A percentile compares a stretch with the other conserved stretches of the same genome.
Conservation (phyloP, 2,888 invertebrate species). For the Papilio gigon region DNA sequence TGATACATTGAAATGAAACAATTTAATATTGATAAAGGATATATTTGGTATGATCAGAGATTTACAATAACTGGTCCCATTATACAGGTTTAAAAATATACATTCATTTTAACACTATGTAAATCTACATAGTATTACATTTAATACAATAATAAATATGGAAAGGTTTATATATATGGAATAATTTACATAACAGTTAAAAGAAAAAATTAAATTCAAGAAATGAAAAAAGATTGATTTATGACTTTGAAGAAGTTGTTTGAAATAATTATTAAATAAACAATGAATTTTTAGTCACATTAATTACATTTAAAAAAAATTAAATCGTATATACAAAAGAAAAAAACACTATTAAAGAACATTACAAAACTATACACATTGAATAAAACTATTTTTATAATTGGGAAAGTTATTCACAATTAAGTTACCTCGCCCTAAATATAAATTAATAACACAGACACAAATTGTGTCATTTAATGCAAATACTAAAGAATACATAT, state of each 20-base stretch:
- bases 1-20: slow-evolving; percentile 24
- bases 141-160: not conserved
- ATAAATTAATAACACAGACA: slow-evolving; percentile 9
- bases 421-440: slow-evolving; percentile 7
- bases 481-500: slow-evolving; percentile 38
- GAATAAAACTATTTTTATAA: not conserved
- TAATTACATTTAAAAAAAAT: not conserved
- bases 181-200: not conserved
- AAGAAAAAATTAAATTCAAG: not conserved
- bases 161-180: not conserved
- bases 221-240: no score
- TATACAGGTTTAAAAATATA: slow-evolving; percentile 13
- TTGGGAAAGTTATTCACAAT: not conserved
- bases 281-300: no score
- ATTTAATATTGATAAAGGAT: slow-evolving; percentile 18
- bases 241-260: no score
- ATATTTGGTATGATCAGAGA: slow-evolving; percentile 36
- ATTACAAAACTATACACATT: not conserved
- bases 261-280: no score
- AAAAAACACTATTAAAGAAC: not conserved
- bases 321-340: not conserved
- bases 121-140: slow-evolving; percentile 8
- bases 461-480: slow-evolving; percentile 29
- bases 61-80: slow-evolving; percentile 32
- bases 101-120: slow-evolving; percentile 20